phyloP scores from a whole-genome alignment of 2,888 invertebrate genomes.

The Hydropsyche betteni region DNA sequence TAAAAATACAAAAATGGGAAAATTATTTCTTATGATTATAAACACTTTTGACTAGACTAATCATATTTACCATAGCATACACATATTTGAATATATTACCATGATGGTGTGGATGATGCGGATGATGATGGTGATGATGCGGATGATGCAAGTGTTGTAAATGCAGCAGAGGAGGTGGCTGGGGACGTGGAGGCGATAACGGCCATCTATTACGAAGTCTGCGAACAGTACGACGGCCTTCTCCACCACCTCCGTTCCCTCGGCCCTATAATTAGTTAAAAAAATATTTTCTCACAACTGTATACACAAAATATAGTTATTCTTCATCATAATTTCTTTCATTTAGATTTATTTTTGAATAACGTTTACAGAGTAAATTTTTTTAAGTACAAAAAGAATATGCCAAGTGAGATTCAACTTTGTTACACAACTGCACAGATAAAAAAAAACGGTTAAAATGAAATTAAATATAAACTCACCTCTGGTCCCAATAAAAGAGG shows the following conservation, averaged over 20 bases:
- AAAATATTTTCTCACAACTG: no score
- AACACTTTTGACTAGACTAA: neutral
- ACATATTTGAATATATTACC: no score
- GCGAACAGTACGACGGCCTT: slow-evolving; percentile 57
- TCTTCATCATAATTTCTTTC: no score
- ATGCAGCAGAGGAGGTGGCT: slow-evolving; percentile 51
- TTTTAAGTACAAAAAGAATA: no score
- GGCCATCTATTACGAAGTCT: slow-evolving; percentile 61
- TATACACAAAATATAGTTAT: no score
- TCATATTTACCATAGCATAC: slow-evolving; percentile 52
- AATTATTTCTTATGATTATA: no score
- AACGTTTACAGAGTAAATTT: no score
- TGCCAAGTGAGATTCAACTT: no score
- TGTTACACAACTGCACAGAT: no score
- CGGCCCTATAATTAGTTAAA: slow-evolving; percentile 50
- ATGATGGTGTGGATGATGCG: slow-evolving; percentile 56
- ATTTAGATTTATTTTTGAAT: no score
- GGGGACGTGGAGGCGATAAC: slow-evolving; percentile 53
- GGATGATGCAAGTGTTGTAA: slow-evolving; percentile 53
- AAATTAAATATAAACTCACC: slow-evolving; percentile 22
- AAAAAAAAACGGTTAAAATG: neutral
- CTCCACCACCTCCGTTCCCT: slow-evolving; percentile 57
- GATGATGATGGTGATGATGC: slow-evolving; percentile 56
- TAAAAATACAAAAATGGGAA: neutral
- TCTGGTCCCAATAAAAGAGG: slow-evolving; percentile 47